Evolutionary conservation across 1,140 invertebrate genomes (phyloP), one percentile per base, ranked within the genome.

Genomic region (Andricus grossulariae): DNA sequence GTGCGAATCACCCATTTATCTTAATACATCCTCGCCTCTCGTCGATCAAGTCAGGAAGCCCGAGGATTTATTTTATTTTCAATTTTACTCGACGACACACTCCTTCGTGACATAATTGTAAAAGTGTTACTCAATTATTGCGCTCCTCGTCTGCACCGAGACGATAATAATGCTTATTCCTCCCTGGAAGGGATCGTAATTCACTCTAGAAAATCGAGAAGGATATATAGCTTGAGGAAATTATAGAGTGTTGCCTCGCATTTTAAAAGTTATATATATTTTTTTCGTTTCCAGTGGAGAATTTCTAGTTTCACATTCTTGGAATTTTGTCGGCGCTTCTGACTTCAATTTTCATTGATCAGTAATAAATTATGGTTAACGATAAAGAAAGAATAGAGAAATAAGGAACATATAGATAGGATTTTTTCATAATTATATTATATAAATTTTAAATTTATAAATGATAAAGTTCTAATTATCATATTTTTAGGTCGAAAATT

Each of bases 1-100:
- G 78, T 76, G 78, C 77, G 78, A 82, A 80, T 45, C 39, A 45
- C 18, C 54, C 54, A 55, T 55, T 55, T 55, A 55, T 55, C 8
- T 55, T 12, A 12, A 18, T 18, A 55, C 16, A 55, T 55, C 10
- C 54, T 45, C 39, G 39, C 4, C 54, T 66, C 39, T 39, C n/a
- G 1, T 25, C 25, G 60, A 39, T 60, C 13, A 25, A 39, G 21
- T 13, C 32, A 12, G 16, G 12, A 32, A 60, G 25, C 13, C 0
- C 12, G 55, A 16, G 25, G 5, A 32, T 60, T 66, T 66, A 66
- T 66, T 66, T n/a, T 66, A 66, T 66, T 66, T 66, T 66, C 60
- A 66, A 66, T 66, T 66, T 66, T 21, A 66, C 60, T n/a, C 15
- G 8, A n/a, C 12, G 25, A 39, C 13, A 32, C 7, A 32, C 25